These are phyloP conservation scores for Thinocorus orbignyianus DNA, from an alignment of 2,113 vertebrate genomes.

Conservation along the genomic window DNA sequence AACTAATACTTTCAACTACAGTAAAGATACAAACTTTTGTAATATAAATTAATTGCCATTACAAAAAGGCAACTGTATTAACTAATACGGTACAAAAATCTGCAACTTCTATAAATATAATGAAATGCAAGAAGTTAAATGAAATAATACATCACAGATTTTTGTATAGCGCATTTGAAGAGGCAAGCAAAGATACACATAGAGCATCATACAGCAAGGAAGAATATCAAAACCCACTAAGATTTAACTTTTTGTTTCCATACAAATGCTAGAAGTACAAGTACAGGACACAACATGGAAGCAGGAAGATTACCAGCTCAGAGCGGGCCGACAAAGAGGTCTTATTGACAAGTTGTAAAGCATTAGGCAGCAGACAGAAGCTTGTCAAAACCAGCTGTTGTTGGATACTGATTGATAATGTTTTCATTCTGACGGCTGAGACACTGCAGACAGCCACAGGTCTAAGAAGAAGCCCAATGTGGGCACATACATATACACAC, in stretches of 20 bases:
- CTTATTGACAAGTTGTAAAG: constrained; percentile 89
- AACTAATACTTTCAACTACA: constrained; percentile 70
- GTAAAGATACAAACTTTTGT: constrained; percentile 77
- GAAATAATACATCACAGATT: constrained; percentile 73
- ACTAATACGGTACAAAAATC: constrained; percentile 80
- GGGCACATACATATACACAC: constrained; percentile 48
- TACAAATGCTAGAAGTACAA: constrained; percentile 74
- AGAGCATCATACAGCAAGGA: constrained; percentile 68
- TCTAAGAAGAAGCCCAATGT: constrained; percentile 75
- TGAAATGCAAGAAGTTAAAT: constrained; percentile 72
- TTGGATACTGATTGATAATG: constrained; percentile 92
- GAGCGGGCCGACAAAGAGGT: constrained; percentile 82
- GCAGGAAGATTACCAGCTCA: constrained; percentile 66
- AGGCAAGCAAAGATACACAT: constrained; percentile 72
- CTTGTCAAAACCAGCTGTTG: constrained; percentile 97
- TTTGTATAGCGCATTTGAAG: constrained; percentile 64
- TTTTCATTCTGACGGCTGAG: constrained; percentile 85
- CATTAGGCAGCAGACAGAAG: constrained; percentile 91
- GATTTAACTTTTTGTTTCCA: constrained; percentile 56
- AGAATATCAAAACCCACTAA: constrained; percentile 56
- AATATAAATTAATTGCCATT: constrained; percentile 83
- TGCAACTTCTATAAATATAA: constrained; percentile 82
- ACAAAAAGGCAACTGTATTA: constrained; percentile 81
- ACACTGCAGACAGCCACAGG: constrained; percentile 74
- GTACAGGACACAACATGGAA: constrained; percentile 69